phyloP scores from a whole-genome alignment of 2,113 vertebrate species.

The Boulengeromyrus knoepffleri region DNA sequence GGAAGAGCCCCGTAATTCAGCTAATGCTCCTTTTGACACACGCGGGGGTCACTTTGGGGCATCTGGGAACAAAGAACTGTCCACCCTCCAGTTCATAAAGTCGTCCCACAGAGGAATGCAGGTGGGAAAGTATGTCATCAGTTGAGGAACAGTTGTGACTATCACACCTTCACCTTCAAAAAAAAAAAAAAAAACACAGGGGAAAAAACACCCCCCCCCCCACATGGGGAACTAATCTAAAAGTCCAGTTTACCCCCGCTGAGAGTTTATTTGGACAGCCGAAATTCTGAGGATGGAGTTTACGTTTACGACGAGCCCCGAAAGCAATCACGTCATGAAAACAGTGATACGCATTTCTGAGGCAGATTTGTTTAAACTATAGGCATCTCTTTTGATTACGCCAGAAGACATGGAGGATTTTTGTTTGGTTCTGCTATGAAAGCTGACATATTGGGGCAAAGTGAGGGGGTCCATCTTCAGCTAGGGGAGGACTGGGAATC shows the following conservation, averaged over 20 bases:
- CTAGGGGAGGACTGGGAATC: not conserved
- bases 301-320: not conserved
- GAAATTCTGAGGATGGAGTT: not conserved
- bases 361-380: conserved; percentile 3
- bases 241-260: not conserved
- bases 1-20: not conserved
- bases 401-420: not conserved
- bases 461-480: not conserved
- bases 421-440: not conserved
- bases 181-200: not conserved
- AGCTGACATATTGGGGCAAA: not conserved
- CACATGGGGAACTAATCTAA: not conserved
- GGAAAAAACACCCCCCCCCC: not conserved
- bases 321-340: conserved; percentile 1
- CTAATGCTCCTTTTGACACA: not conserved
- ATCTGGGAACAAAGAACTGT: not conserved
- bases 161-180: not conserved
- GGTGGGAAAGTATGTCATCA: not conserved
- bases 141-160: not conserved
- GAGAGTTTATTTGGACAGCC: not conserved
- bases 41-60: not conserved
- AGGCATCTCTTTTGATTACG: not conserved
- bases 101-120: not conserved
- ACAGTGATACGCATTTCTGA: not conserved
- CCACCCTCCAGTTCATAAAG: not conserved